Evolutionary conservation across 2,113 vertebrate genomes (phyloP).

Genomic region (Alethe diademata): DNA sequence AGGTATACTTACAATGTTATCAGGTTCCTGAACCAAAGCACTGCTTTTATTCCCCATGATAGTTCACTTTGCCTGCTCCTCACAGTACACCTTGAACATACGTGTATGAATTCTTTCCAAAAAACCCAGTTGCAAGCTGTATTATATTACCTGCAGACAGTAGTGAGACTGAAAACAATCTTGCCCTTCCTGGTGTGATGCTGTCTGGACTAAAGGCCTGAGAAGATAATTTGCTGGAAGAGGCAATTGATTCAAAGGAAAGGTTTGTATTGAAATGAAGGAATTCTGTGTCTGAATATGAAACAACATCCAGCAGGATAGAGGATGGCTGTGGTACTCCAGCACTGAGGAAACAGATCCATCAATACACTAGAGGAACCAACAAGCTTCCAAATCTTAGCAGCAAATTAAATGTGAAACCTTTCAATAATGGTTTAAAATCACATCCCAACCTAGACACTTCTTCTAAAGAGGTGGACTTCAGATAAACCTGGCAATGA

Average conservation of each 20-base stretch:
- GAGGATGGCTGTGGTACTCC: background rate
- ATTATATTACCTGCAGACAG: background rate
- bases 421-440: background rate
- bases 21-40: background rate
- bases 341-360: background rate
- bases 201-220: background rate
- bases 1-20: background rate
- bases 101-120: background rate
- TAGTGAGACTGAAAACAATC: background rate
- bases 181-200: background rate
- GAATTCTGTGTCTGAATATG: background rate
- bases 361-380: background rate
- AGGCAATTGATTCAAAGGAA: background rate
- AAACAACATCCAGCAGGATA: slow-evolving; percentile 37
- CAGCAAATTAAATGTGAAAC: background rate
- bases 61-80: background rate
- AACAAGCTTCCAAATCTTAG: background rate
- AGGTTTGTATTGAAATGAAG: background rate
- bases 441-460: background rate
- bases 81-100: background rate
- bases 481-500: background rate
- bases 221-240: background rate
- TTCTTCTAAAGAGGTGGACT: background rate
- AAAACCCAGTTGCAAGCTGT: background rate
- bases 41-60: background rate